Base-by-base conservation (phyloP, 2,113 vertebrate species). In the Thymallus thymallus region DNA sequence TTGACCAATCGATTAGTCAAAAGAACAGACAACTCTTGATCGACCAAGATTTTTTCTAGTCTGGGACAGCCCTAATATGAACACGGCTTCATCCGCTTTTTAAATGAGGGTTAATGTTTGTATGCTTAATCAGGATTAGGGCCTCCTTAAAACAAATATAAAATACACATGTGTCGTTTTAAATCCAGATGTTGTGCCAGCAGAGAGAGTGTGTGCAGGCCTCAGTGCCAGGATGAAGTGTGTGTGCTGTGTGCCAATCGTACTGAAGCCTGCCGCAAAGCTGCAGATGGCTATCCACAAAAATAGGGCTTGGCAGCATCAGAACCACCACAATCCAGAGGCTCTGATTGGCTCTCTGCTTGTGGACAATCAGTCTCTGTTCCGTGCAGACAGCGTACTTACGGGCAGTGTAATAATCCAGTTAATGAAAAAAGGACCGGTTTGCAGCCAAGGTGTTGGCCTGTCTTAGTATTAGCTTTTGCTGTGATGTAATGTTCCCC, bases 211-310 rank as follows among this genome's bases (percentile, higher is more conserved):
- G 63, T 71, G 51, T 58, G 69, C 26, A 76, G 71, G 82, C 61
- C 6, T 2, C 23, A 14, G 4, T 84, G 80, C 84, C 81, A 84
- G 74, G 68, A 72, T 58, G 68, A 81, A 80, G 72, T 85, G 76
- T 87, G 78, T 68, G 75, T 80, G 76, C 41, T 16, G 69, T 69
- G 77, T 77, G 84, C 69, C 73, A 71, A 45, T 35, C 24, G 20
- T 73, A 51, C 41, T 69, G 45, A 56, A 46, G 70, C 61, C 69
- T 77, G 62, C 82, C 46, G 23, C 83, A 78, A 80, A 81, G 72
- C 80, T 79, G 74, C 84, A 77, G 77, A 88, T 81, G 85, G 81
- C 79, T 80, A 77, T 81, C 84, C 76, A 76, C 86, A 85, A 70
- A 85, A 90, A 91, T 84, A 89, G 82, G 79, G 67, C 72, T 74